Evolutionary conservation across 1,140 invertebrate genomes (phyloP).

Genomic region (Adelges cooleyi): DNA sequence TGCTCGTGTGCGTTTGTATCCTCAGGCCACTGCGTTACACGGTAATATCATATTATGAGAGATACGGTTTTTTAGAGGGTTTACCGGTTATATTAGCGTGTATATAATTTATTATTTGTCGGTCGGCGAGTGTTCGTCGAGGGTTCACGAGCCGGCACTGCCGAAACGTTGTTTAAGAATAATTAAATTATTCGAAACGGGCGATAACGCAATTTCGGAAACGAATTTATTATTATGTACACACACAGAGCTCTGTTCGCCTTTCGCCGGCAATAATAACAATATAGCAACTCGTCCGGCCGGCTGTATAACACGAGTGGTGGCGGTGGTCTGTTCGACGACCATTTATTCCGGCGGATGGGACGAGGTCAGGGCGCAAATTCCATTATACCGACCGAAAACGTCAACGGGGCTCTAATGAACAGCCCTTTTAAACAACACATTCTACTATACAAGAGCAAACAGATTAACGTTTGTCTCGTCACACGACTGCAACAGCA

Average conservation of each 20-base stretch:
- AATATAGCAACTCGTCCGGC: background rate
- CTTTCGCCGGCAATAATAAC: too few relatives aligned
- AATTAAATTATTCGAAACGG: slow-evolving; percentile 19
- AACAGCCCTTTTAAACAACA: slow-evolving; percentile 27
- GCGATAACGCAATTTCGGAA: slow-evolving; percentile 12
- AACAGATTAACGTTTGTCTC: slow-evolving; percentile 28
- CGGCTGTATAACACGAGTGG: background rate
- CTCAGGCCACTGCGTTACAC: too few relatives aligned
- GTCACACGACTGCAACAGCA: slow-evolving; percentile 7
- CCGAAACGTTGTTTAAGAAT: slow-evolving; percentile 10
- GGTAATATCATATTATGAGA: too few relatives aligned
- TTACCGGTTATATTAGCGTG: too few relatives aligned
- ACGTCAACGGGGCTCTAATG: slow-evolving; percentile 19
- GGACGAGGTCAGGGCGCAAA: background rate
- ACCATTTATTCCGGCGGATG: background rate
- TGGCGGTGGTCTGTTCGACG: slow-evolving; percentile 1
- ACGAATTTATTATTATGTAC: slow-evolving; percentile 3
- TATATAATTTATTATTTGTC: too few relatives aligned
- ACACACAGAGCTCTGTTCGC: background rate
- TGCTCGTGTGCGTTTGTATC: too few relatives aligned
- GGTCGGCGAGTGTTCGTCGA: too few relatives aligned
- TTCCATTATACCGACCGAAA: slow-evolving; percentile 20
- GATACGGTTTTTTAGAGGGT: too few relatives aligned
- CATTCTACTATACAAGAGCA: slow-evolving; percentile 2
- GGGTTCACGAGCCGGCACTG: background rate